Evolutionary conservation across 2,888 invertebrate species (phyloP), one percentile per base, ranked within the genome.

Genomic region (Terebella lapidaria): DNA sequence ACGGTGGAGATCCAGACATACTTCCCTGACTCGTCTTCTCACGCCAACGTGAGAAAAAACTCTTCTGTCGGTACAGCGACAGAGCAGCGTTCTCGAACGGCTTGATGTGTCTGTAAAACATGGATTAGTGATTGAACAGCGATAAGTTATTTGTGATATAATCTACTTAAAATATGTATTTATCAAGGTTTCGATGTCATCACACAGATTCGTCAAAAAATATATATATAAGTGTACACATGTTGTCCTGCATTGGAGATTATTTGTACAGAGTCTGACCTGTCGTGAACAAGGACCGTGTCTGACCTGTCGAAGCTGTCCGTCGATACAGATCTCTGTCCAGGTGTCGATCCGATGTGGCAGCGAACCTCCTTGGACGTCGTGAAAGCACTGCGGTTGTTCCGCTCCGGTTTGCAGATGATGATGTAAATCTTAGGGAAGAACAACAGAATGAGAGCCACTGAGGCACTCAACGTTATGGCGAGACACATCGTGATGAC

Each of bases 401-500:
- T 91, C 73, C 87, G 86, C 80, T 89, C 88, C 2, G 90, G 90
- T 61, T 87, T 85, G 71, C 87, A 84, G 46, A 89, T 76, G 66
- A 90, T 89, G 71, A 89, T 88, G 79, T 88, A 90, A 51, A 89
- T 81, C 81, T 90, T 89, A 1, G 89, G 90, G 65, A 88, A 83
- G 81, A 90, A 89, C 60, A 90, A 84, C 67, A 90, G 86, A 54
- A 86, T 83, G 73, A 90, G 85, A 47, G 87, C 88, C 4, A 89
- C 88, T 70, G 86, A 85, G 3, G 89, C 89, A 71, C 87, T 87
- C 56, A 89, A 81, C n/a, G 87, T 87, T 53, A 88, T 87, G 72
- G 88, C 88, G 80, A 89, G 84, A 71, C 88, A 87, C 84, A 84
- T 80, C 3, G 84, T 83, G 45, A 84, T 82, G 68, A 86, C 85